phyloP scores from a whole-genome alignment of 1,140 invertebrate genomes.

The Drosophila orosa region DNA sequence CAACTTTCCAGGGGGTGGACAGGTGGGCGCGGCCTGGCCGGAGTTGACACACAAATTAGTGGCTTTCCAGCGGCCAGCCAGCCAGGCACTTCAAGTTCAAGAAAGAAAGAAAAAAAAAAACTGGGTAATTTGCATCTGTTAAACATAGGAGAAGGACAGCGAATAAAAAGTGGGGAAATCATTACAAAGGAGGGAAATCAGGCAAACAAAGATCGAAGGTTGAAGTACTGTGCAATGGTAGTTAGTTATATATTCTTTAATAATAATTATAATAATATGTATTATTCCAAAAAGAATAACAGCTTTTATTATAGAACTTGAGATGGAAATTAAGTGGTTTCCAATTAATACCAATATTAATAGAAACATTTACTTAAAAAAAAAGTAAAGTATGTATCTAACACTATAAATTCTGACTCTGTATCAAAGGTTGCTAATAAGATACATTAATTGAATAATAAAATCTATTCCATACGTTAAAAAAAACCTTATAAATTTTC shows the following conservation, averaged over 20 bases:
- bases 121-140: conserved; percentile 45
- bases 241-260: neutral
- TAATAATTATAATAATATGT: no score
- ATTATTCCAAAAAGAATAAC: no score
- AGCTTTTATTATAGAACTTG: no score
- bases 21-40: conserved; percentile 20
- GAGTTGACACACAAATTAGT: conserved; percentile 77
- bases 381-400: no score
- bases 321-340: no score
- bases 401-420: no score
- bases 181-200: neutral
- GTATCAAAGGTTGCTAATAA: no score
- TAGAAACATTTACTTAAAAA: no score
- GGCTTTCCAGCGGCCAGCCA: conserved; percentile 29
- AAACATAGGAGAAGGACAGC: conserved; percentile 12
- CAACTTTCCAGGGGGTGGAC: conserved; percentile 22
- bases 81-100: conserved; percentile 72
- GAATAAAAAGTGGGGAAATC: conserved; percentile 19
- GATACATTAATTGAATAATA: no score
- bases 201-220: neutral
- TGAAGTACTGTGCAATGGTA: neutral
- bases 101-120: conserved; percentile 22
- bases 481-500: no score
- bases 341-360: no score
- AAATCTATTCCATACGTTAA: no score